Conservation (phyloP, 2,888 invertebrate species). For the Masnerella sp. region DNA sequence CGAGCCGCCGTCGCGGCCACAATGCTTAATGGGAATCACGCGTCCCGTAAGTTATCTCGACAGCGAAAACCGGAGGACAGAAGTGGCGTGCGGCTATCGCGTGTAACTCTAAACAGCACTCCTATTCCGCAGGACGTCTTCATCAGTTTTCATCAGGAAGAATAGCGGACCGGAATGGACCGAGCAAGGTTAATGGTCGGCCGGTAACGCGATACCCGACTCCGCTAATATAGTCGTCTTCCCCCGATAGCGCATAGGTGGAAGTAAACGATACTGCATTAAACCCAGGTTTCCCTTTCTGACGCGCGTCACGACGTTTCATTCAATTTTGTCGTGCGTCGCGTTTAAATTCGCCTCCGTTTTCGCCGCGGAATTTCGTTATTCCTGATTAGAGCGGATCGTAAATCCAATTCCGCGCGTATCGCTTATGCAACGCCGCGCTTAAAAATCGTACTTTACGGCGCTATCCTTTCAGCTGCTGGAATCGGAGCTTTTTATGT, state of each 20-base stretch:
- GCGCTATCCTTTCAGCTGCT: constrained; percentile 19
- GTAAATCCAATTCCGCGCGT: constrained; percentile 42
- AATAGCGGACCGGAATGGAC: constrained; percentile 57
- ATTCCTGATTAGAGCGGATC: constrained; percentile 45
- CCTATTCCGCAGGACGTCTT: constrained; percentile 53
- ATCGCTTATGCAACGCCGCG: constrained; percentile 33
- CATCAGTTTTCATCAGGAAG: constrained; percentile 61
- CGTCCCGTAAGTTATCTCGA: constrained; percentile 48
- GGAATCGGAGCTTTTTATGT: not conserved
- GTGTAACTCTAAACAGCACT: constrained; percentile 54
- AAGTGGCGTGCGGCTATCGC: constrained; percentile 45
- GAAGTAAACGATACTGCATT: constrained; percentile 55
- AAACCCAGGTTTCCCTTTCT: constrained; percentile 28
- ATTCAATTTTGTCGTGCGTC: constrained; percentile 46
- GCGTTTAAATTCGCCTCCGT: constrained; percentile 47
- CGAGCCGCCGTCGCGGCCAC: constrained; percentile 16
- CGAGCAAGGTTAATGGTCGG: constrained; percentile 56
- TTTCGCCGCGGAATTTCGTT: constrained; percentile 52
- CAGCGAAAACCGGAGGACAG: constrained; percentile 48
- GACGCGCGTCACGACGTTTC: constrained; percentile 51
- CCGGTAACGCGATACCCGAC: constrained; percentile 56
- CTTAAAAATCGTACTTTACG: constrained; percentile 36
- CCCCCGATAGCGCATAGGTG: constrained; percentile 24
- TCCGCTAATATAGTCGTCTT: constrained; percentile 58
- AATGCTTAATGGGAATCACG: constrained; percentile 51